These are phyloP conservation scores for Eulacestoma nigropectus DNA, from an alignment of 2,113 vertebrate genomes.

Conservation along the genomic window DNA sequence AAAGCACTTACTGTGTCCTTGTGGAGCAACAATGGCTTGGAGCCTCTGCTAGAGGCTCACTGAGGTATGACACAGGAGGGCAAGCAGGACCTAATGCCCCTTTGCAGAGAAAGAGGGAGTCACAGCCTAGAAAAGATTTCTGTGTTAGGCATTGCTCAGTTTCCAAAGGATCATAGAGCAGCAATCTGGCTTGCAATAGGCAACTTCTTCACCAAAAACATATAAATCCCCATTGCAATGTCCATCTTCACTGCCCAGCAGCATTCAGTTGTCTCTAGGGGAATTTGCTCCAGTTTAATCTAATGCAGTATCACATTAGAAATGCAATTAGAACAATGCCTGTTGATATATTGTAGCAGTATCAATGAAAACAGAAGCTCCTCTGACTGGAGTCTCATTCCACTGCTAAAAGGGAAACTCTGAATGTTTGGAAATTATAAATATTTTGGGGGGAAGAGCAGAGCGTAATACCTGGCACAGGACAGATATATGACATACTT, in stretches of 20 bases:
- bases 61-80: not conserved
- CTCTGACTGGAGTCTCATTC: not conserved
- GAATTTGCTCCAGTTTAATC: not conserved
- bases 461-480: not conserved
- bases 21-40: not conserved
- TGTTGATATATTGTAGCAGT: not conserved
- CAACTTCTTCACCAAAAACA: not conserved
- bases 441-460: not conserved
- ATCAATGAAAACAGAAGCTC: not conserved
- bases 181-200: not conserved
- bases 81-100: not conserved
- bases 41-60: not conserved
- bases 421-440: not conserved
- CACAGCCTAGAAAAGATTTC: not conserved
- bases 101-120: not conserved
- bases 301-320: not conserved
- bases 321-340: conserved; percentile 6
- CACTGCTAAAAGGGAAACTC: not conserved
- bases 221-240: not conserved
- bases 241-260: not conserved
- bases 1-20: not conserved
- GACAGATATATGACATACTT: not conserved
- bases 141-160: not conserved
- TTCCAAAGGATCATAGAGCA: not conserved
- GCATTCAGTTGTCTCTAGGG: not conserved